phyloP scores from a whole-genome alignment of 1,140 invertebrate genomes.

The Pygmarrhopalites habei region DNA sequence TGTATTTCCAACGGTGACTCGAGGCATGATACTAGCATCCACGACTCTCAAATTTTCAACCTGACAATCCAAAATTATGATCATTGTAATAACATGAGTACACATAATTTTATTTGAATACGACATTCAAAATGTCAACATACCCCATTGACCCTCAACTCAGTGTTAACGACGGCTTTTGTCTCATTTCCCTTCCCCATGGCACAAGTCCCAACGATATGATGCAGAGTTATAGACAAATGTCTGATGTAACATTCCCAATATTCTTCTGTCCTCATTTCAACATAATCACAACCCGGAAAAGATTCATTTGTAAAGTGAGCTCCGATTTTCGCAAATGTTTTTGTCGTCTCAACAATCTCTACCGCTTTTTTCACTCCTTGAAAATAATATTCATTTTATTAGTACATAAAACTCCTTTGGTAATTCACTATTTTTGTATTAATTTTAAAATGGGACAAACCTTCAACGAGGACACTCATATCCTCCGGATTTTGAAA shows the following conservation, averaged over 20 bases:
- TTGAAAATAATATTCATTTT: no score
- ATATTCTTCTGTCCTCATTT: slow-evolving; percentile 60
- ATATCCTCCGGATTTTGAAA: slow-evolving; percentile 45
- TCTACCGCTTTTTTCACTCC: slow-evolving; percentile 20
- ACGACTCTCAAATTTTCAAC: slow-evolving; percentile 24
- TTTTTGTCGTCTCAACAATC: slow-evolving; percentile 14
- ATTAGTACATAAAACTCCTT: no score
- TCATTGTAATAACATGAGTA: no score
- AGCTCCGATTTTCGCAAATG: slow-evolving; percentile 47
- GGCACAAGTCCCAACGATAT: no score
- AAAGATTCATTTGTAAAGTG: slow-evolving; percentile 60
- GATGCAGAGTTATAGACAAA: slow-evolving; percentile 65
- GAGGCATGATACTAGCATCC: slow-evolving; percentile 30
- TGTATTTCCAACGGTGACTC: slow-evolving; percentile 24
- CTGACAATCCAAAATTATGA: no score
- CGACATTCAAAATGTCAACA: no score
- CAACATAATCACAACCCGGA: slow-evolving; percentile 53
- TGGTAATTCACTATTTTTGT: no score
- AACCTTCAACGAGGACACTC: slow-evolving; percentile 41
- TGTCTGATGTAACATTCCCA: slow-evolving; percentile 77
- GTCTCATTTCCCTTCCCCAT: no score
- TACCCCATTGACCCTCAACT: no score
- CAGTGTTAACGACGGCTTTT: no score
- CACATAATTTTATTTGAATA: no score
- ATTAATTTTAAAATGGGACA: no score